Evolutionary conservation across 2,797 vertebrate genomes (phyloP).

Genomic region (Sebastes diploproa): DNA sequence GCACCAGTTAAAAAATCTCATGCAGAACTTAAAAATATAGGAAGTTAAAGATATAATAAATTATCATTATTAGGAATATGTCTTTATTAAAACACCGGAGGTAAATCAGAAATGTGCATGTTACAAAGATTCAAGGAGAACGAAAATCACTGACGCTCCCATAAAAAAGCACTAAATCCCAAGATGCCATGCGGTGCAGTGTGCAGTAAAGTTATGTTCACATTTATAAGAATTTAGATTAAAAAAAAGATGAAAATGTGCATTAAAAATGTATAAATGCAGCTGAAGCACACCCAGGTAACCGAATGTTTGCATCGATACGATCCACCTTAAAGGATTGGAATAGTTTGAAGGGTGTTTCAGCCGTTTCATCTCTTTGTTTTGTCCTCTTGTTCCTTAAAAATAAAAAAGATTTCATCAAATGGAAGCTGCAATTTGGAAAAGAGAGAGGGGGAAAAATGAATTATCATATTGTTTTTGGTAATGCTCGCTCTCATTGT

Average conservation of each 20-base stretch:
- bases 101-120: neutral
- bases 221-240: neutral
- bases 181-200: neutral
- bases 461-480: slow-evolving; percentile 90
- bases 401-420: slow-evolving; percentile 86
- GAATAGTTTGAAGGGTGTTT: neutral
- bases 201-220: neutral
- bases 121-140: neutral
- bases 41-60: neutral
- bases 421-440: slow-evolving; percentile 88
- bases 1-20: no score
- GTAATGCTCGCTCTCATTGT: slow-evolving; percentile 92
- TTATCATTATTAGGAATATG: neutral
- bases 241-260: neutral
- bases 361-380: slow-evolving; percentile 28
- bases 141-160: neutral
- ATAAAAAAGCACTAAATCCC: neutral
- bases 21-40: no score
- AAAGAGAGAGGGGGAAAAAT: slow-evolving; percentile 54
- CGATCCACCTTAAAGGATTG: slow-evolving; percentile 33
- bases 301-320: neutral
- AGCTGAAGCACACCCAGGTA: neutral
- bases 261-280: neutral
- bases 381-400: slow-evolving; percentile 81
- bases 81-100: neutral